phyloP scores from a whole-genome alignment of 2,888 invertebrate genomes.

The Andrena hattorfiana region DNA sequence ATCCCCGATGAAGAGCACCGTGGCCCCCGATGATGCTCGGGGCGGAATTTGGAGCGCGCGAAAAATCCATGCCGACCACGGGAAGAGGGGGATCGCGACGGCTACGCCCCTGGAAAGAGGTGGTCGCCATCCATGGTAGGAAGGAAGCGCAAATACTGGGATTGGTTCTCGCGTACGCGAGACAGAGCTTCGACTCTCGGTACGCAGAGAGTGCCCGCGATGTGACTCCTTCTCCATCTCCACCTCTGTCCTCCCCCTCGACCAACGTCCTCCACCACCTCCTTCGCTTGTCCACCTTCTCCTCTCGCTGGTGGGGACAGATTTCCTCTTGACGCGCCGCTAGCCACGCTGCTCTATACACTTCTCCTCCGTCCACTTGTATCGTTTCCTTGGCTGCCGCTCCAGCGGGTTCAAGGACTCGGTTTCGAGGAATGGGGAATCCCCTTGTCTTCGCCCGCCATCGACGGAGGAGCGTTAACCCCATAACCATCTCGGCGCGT shows the following conservation, averaged over 20 bases:
- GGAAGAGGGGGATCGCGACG: constrained; percentile 70
- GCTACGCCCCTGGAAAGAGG: constrained; percentile 84
- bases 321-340: constrained; percentile 77
- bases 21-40: constrained; percentile 51
- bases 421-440: constrained; percentile 33
- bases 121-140: constrained; percentile 82
- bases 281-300: constrained; percentile 58
- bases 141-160: constrained; percentile 83
- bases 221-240: constrained; percentile 73
- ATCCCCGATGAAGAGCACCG: constrained; percentile 60
- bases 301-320: constrained; percentile 76
- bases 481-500: constrained; percentile 58
- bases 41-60: constrained; percentile 75
- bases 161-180: constrained; percentile 82
- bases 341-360: constrained; percentile 74
- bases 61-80: constrained; percentile 76
- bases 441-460: constrained; percentile 23
- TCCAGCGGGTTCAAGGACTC: constrained; percentile 58
- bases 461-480: constrained; percentile 67
- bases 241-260: constrained; percentile 59
- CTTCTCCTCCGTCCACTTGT: constrained; percentile 70
- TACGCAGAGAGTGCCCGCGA: constrained; percentile 76
- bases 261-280: constrained; percentile 49
- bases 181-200: constrained; percentile 77
- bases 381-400: constrained; percentile 61